phyloP scores from a whole-genome alignment of 2,888 invertebrate genomes.

The Drosophila falleni region DNA sequence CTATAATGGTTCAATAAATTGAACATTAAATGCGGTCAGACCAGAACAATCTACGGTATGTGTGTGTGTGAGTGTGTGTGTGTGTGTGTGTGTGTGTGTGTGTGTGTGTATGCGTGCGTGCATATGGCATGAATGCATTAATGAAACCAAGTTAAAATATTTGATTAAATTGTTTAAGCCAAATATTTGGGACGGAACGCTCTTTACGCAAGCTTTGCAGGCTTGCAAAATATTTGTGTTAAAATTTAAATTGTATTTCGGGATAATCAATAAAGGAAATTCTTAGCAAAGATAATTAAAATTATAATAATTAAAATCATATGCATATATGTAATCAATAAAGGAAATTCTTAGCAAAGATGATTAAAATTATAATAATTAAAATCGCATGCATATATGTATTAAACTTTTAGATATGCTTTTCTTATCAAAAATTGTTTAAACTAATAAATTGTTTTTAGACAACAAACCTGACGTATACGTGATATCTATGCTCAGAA shows the following conservation, averaged over 20 bases:
- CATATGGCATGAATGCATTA: constrained; percentile 58
- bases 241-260: constrained; percentile 20
- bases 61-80: too few species aligned
- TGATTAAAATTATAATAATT: background rate
- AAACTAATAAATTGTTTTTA: too few species aligned
- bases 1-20: constrained; percentile 40
- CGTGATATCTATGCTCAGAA: background rate
- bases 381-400: too few species aligned
- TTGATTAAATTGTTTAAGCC: constrained; percentile 62
- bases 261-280: background rate
- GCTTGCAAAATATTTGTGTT: constrained; percentile 28
- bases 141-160: constrained; percentile 67
- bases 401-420: too few species aligned
- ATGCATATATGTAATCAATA: background rate
- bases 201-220: constrained; percentile 36
- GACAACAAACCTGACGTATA: background rate
- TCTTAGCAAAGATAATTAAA: background rate
- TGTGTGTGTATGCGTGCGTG: constrained; percentile 11
- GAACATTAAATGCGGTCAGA: constrained; percentile 56
- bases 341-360: background rate
- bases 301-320: background rate
- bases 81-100: constrained; percentile 5
- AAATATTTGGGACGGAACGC: constrained; percentile 50
- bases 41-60: constrained; percentile 18
- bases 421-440: too few species aligned